These are phyloP conservation scores for Scolopax rusticola DNA, from an alignment of 2,797 vertebrate species.

Conservation along the genomic window DNA sequence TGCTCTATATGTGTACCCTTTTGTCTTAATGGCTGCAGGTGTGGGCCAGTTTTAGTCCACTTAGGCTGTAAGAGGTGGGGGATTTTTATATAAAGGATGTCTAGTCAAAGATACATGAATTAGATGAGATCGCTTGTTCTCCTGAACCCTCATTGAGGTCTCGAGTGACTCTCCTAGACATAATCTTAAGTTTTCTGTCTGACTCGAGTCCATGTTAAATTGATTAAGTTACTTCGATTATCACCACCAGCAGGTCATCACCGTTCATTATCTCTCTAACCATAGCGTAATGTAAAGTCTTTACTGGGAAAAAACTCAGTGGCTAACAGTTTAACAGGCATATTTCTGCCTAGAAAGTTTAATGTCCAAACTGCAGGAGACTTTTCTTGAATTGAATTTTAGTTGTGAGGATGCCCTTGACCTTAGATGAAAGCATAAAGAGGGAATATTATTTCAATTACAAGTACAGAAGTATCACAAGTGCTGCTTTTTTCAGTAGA, in stretches of 20 bases:
- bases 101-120: neutral
- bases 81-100: neutral
- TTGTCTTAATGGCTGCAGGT: neutral
- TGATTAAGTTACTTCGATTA: neutral
- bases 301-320: neutral
- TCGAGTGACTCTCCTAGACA: neutral
- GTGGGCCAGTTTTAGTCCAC: neutral
- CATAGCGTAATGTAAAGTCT: neutral
- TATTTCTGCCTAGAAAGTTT: neutral
- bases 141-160: neutral
- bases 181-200: neutral
- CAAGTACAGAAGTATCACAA: neutral
- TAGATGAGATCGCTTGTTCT: neutral
- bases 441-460: neutral
- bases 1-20: neutral
- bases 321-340: neutral
- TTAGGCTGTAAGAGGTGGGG: neutral
- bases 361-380: neutral
- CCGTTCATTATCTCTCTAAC: neutral
- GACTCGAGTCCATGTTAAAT: neutral
- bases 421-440: neutral
- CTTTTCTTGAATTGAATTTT: neutral
- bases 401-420: neutral
- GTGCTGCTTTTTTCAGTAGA: neutral
- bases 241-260: neutral